Percentiles rank a stretch among this genome's conserved stretches.
Evolutionary conservation across 2,797 vertebrate genomes (phyloP).

Genomic region (Centroberyx gerrardi): DNA sequence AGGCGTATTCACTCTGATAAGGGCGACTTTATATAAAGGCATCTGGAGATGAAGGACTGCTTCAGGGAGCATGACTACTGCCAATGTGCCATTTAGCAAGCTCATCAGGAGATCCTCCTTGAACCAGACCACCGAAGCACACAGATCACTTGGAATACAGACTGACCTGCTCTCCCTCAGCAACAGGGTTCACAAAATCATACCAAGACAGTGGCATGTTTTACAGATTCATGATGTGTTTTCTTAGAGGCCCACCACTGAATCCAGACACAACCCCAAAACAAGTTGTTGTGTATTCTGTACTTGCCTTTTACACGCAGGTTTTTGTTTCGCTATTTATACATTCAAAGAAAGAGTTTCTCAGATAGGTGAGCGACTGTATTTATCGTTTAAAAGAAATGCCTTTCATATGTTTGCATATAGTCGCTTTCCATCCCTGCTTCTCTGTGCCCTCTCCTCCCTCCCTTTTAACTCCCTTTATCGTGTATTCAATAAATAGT

Average conservation of each 20-base stretch:
- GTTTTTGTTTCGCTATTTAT: neutral
- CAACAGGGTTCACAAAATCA: neutral
- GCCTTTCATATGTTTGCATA: neutral
- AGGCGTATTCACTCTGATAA: conserved; percentile 13
- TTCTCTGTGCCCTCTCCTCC: neutral
- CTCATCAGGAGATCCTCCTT: too few species aligned
- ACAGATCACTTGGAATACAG: neutral
- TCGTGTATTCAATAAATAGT: conserved; percentile 34
- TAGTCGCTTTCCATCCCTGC: neutral
- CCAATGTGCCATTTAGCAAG: too few species aligned
- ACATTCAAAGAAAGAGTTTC: neutral
- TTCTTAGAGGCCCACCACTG: too few species aligned
- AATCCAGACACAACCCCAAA: too few species aligned
- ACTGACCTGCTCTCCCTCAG: neutral
- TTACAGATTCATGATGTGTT: too few species aligned
- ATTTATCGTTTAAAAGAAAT: conserved; percentile 29
- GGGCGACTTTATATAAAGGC: neutral
- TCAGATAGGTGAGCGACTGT: neutral
- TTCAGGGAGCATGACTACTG: too few species aligned
- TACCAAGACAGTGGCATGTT: too few species aligned
- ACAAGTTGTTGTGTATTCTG: neutral
- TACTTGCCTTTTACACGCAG: neutral
- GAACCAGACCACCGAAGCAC: too few species aligned
- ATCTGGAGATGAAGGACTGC: too few species aligned
- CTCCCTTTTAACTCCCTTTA: conserved; percentile 5